These are phyloP conservation scores for Bambusicola thoracicus DNA, from an alignment of 2,113 vertebrate genomes.

Conservation along the genomic window DNA sequence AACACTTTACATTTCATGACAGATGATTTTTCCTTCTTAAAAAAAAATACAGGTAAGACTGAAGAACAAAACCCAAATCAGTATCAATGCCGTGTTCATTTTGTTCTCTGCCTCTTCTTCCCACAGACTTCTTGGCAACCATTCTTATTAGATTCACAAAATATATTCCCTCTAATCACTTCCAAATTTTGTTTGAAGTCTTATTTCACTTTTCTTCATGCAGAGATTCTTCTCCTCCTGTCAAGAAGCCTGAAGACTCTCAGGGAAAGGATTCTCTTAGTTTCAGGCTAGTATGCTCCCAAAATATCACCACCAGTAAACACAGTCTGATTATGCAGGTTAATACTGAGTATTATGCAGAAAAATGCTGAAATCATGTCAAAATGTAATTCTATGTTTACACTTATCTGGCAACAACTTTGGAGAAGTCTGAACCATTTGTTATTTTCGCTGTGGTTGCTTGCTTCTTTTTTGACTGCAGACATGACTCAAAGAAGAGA, in stretches of 20 bases:
- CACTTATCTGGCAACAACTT: background rate
- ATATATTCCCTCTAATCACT: background rate
- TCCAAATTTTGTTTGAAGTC: background rate
- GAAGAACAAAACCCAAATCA: background rate
- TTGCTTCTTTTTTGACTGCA: background rate
- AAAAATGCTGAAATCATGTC: background rate
- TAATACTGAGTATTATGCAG: background rate
- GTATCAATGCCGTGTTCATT: background rate
- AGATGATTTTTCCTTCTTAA: conserved; percentile 5
- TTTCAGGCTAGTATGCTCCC: background rate
- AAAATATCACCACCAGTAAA: background rate
- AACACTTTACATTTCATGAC: background rate
- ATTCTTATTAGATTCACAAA: background rate
- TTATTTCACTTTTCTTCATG: background rate
- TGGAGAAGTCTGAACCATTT: background rate
- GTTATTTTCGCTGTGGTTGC: background rate
- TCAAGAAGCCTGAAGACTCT: background rate
- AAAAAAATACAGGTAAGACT: background rate
- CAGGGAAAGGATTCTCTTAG: background rate
- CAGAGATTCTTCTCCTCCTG: background rate
- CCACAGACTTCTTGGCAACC: background rate
- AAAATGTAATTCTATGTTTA: background rate
- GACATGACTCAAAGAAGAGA: background rate
- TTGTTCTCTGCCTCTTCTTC: background rate
- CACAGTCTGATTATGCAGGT: background rate